Percentiles rank a stretch among this genome's conserved stretches.
These are phyloP conservation scores for Zaprionus bogoriensis DNA, from an alignment of 2,888 invertebrate species.

Conservation along the genomic window DNA sequence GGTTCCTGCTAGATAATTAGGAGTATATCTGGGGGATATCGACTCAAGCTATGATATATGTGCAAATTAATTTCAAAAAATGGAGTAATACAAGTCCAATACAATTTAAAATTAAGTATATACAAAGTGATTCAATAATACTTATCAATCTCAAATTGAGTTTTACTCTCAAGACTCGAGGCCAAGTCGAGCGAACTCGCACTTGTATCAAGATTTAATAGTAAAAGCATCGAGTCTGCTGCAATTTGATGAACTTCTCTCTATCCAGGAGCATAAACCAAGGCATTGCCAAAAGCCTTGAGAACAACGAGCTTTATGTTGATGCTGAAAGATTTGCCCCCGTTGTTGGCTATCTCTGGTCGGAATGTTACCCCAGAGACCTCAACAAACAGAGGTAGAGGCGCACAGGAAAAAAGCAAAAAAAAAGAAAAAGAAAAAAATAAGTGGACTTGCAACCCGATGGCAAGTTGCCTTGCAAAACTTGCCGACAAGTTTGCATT, in stretches of 20 bases:
- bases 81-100: no score
- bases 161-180: no score
- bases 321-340: conserved; percentile 56
- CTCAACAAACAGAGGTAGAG: conserved; percentile 20
- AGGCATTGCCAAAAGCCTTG: conserved; percentile 11
- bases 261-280: conserved; percentile 15
- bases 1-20: no score
- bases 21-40: no score
- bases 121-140: no score
- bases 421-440: conserved; percentile 6
- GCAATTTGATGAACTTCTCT: not conserved
- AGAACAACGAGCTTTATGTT: conserved; percentile 9
- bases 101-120: no score
- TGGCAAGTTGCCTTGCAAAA: conserved; percentile 55
- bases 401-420: not conserved
- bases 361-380: conserved; percentile 66
- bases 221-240: not conserved
- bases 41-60: no score
- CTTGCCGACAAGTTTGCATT: conserved; percentile 60
- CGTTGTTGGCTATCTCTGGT: conserved; percentile 64
- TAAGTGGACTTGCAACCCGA: conserved; percentile 27
- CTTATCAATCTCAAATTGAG: no score
- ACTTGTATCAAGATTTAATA: not conserved
- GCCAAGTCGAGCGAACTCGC: no score
- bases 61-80: no score